Percentiles rank a stretch among this genome's conserved stretches.
These are phyloP conservation scores for Timema podura DNA, from an alignment of 2,888 invertebrate genomes.

Conservation along the genomic window DNA sequence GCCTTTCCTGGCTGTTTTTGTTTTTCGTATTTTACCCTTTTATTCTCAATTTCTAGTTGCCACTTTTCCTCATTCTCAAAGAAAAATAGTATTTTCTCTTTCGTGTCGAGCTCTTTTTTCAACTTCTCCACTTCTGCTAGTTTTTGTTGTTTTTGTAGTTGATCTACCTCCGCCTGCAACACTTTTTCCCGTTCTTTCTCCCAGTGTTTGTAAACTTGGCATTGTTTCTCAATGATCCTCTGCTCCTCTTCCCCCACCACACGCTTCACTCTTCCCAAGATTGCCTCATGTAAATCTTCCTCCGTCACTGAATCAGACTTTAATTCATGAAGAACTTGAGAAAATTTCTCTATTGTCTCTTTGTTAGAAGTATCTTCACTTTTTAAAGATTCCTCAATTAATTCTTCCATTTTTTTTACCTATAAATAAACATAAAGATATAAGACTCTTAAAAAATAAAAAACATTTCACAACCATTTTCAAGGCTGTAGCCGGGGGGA, in stretches of 20 bases:
- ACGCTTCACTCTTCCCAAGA: constrained; percentile 31
- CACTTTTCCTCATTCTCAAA: constrained; percentile 76
- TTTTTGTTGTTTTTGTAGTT: constrained; percentile 48
- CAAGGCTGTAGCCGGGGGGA: no score
- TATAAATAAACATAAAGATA: constrained; percentile 18
- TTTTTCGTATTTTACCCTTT: constrained; percentile 47
- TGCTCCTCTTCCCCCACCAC: constrained; percentile 52
- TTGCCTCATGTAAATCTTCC: constrained; percentile 22
- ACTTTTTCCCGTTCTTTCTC: constrained; percentile 52
- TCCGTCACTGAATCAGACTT: constrained; percentile 20
- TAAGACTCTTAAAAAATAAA: neutral
- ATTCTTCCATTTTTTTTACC: constrained; percentile 49
- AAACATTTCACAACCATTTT: neutral
- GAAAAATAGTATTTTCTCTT: constrained; percentile 61
- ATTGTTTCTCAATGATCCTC: constrained; percentile 56
- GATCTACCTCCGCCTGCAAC: constrained; percentile 56
- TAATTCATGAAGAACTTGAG: constrained; percentile 23
- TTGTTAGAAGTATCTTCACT: constrained; percentile 23
- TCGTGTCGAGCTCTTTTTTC: constrained; percentile 54
- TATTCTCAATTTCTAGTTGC: constrained; percentile 65
- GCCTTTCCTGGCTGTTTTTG: constrained; percentile 49
- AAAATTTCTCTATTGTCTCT: constrained; percentile 25
- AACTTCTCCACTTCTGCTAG: constrained; percentile 55
- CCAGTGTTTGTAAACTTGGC: constrained; percentile 58
- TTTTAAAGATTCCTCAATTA: constrained; percentile 35